phyloP scores from a whole-genome alignment of 2,113 vertebrate genomes.

The Podilymbus podiceps region DNA sequence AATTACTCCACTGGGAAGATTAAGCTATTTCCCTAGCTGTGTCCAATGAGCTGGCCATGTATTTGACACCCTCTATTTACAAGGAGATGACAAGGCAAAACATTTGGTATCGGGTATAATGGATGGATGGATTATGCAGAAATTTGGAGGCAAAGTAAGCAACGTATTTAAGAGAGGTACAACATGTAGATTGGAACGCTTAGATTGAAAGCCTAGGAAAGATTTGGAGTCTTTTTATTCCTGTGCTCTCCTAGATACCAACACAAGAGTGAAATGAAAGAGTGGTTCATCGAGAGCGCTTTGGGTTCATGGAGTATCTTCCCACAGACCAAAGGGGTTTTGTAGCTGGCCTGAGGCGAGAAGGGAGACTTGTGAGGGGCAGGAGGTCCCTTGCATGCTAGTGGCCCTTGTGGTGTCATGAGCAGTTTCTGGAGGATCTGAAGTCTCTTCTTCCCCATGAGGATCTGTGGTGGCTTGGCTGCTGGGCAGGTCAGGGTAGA shows the following conservation, averaged over 20 bases:
- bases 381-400: background rate
- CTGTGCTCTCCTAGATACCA: background rate
- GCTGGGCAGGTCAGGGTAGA: background rate
- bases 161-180: background rate
- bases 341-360: background rate
- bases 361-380: background rate
- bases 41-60: background rate
- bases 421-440: background rate
- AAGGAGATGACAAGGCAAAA: constrained; percentile 57
- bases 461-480: background rate
- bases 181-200: background rate
- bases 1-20: constrained; percentile 20
- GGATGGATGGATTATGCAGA: constrained; percentile 41
- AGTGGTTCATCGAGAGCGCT: rapidly evolving
- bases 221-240: background rate
- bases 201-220: background rate
- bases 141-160: background rate
- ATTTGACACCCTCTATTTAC: constrained; percentile 55
- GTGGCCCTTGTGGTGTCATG: background rate
- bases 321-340: background rate
- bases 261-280: background rate
- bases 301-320: background rate
- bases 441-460: background rate
- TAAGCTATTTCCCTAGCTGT: constrained; percentile 20
- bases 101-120: background rate